Evolutionary conservation across 2,113 vertebrate genomes (phyloP), one percentile per base, ranked within the genome.

Genomic region (Phrynosoma blainvillii): DNA sequence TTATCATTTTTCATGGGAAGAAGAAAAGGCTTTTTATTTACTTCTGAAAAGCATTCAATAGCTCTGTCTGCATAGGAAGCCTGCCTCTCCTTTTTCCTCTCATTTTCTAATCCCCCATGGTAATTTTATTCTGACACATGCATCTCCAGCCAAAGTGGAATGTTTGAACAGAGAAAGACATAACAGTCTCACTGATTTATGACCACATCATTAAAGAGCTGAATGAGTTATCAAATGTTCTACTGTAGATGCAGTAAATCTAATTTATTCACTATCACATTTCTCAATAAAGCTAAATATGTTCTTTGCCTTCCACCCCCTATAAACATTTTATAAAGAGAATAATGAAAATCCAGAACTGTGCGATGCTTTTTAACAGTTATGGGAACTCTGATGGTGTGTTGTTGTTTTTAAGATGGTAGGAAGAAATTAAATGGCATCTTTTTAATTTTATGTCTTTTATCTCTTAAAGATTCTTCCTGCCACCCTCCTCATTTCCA

Each of bases 161-260:
- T 84, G 88, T 93, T 84, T 74, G 85, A 89, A 59, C 93, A 25
- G 2, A 91, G 91, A 91, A 82, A 92, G 65, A 93, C 79, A 54
- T 30, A 85, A 71, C 62, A 74, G 62, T 0, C 0, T 92, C 90
- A 90, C 68, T 93, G 83, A 42, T 27, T 87, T 92, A 73, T 23
- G 86, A 78, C 21, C 20, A 56, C 90, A 84, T 70, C 91, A 71
- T 87, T 93, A 93, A 94, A 92, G 71, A 81, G 89, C 88, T 88
- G 86, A 82, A 78, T 70, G 42, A 36, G 90, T 83, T 85, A 92
- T 23, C 21, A 88, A 93, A 94, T 86, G 42, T 86, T 74, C 40
- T 65, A 40, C 52, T 56, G 47, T 79, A 89, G 84, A 87, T 87
- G 66, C 81, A 86, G n/a, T 84, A 93, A 89, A 52, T 77, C 47